Evolutionary conservation across 2,113 vertebrate genomes (phyloP), one percentile per base, ranked within the genome.

Genomic region (Lichenostomus cassidix): DNA sequence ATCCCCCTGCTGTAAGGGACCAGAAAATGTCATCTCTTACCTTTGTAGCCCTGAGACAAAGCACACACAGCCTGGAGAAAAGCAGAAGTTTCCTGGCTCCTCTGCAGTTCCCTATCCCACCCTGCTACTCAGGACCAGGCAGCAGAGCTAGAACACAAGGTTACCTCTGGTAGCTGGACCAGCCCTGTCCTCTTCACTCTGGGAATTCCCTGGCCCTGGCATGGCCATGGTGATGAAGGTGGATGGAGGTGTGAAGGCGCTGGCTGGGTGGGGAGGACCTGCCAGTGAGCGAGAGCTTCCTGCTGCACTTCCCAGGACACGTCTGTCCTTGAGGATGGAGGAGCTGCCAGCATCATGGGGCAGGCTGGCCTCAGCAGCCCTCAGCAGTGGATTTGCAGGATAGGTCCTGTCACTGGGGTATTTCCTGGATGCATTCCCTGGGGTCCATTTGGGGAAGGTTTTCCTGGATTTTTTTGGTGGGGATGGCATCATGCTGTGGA

Each of bases 381-480:
- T 46, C 68, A 85, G 81, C 67, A 86, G 39, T 0, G 89, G 46
- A 28, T 93, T 95, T 31, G 73, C 27, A 39, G 81, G 37, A 37
- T 31, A 87, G 27, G 56, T 52, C 77, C 71, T 92, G 33, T 95
- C 92, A 0, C 67, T 3, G 0, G 50, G 81, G 41, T 58, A 49
- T 59, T 87, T 97, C 74, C 80, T 96, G 55, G 79, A 8, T 20
- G 70, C 12, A 1, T 37, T 96, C 17, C 94, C 96, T 0, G 17
- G 33, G 22, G 64, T 46, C 96, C 97, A 96, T 55, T 96, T 97
- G 14, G 96, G 94, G 81, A 97, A 97, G 39, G 92, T 95, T 69
- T 97, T 97, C 94, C 96, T 97, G 82, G 97, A 97, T 75, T 96
- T 97, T 75, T 96, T 97, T 28, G 91, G 59, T n/a, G 84, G 94